A percentile compares a stretch with the other conserved stretches of the same genome.
These are phyloP conservation scores for Aphelenchoides fujianensis DNA, from an alignment of 1,140 invertebrate species.

Conservation along the genomic window DNA sequence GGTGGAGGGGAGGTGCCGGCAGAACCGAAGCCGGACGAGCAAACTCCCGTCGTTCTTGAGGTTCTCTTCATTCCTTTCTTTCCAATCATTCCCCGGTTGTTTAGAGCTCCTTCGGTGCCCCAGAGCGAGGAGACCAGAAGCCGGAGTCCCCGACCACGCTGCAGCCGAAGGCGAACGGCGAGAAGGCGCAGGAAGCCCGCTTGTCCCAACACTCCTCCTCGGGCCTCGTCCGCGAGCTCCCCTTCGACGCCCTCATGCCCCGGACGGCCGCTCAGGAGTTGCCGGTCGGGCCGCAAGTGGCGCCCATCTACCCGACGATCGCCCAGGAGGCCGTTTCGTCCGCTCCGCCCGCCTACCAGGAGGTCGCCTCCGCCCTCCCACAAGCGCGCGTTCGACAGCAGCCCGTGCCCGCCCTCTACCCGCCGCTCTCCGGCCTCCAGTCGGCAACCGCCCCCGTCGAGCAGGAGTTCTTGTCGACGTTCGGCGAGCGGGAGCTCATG, in stretches of 20 bases:
- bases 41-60: too few relatives aligned
- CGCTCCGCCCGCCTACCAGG: constrained; percentile 11
- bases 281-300: neutral
- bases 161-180: neutral
- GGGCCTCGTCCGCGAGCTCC: constrained; percentile 2
- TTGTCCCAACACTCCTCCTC: neutral
- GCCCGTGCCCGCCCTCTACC: neutral
- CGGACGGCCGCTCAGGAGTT: neutral
- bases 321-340: neutral
- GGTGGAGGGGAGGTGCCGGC: neutral
- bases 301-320: neutral
- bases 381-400: neutral
- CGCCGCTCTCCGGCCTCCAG: neutral
- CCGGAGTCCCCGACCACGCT: neutral
- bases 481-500: constrained; percentile 33
- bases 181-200: constrained; percentile 1
- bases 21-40: too few relatives aligned
- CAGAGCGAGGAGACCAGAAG: too few relatives aligned
- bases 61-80: too few relatives aligned
- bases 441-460: constrained; percentile 2
- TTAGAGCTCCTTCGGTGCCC: too few relatives aligned
- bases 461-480: neutral
- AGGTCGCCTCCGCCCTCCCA: neutral
- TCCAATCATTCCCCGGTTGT: too few relatives aligned
- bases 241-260: constrained; percentile 18